phyloP scores from a whole-genome alignment of 2,888 invertebrate species.

The Acronicta leporina region DNA sequence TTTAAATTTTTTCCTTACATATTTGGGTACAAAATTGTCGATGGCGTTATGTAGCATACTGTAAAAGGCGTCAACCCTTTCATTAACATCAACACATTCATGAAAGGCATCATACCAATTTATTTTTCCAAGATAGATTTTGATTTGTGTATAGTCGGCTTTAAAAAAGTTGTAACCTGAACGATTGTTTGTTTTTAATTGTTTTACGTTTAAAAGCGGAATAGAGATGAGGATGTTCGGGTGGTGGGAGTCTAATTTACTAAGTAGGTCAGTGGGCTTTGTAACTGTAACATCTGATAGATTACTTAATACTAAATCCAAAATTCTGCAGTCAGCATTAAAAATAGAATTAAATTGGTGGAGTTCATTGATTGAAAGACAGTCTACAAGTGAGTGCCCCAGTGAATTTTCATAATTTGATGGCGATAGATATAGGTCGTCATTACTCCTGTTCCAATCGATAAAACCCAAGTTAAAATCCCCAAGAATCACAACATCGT shows the following conservation, averaged over 20 bases:
- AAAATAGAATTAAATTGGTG: conserved; percentile 4
- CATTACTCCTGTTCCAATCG: conserved; percentile 3
- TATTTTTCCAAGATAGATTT: conserved; percentile 2
- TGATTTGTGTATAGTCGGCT: neutral
- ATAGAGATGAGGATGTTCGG: conserved; percentile 8
- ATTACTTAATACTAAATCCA: conserved; percentile 14
- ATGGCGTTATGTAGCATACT: neutral
- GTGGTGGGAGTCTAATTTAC: conserved; percentile 11
- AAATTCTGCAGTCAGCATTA: conserved; percentile 2
- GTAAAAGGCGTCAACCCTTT: conserved; percentile 10
- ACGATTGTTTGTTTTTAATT: too few relatives aligned
- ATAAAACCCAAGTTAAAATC: conserved; percentile 4
- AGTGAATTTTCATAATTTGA: conserved; percentile 9
- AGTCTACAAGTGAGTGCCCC: conserved; percentile 8
- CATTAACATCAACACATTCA: conserved; percentile 5
- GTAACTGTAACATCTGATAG: conserved; percentile 4
- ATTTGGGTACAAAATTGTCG: conserved; percentile 7
- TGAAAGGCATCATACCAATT: conserved; percentile 6
- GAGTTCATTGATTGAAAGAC: conserved; percentile 2
- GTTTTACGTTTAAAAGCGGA: neutral
- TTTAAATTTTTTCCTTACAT: conserved; percentile 5
- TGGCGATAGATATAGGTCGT: conserved; percentile 1
- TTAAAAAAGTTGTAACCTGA: too few relatives aligned
- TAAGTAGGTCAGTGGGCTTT: conserved; percentile 1
- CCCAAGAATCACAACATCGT: too few relatives aligned